phyloP scores from a whole-genome alignment of 2,797 vertebrate species.

The Phataginus tetradactyla region DNA sequence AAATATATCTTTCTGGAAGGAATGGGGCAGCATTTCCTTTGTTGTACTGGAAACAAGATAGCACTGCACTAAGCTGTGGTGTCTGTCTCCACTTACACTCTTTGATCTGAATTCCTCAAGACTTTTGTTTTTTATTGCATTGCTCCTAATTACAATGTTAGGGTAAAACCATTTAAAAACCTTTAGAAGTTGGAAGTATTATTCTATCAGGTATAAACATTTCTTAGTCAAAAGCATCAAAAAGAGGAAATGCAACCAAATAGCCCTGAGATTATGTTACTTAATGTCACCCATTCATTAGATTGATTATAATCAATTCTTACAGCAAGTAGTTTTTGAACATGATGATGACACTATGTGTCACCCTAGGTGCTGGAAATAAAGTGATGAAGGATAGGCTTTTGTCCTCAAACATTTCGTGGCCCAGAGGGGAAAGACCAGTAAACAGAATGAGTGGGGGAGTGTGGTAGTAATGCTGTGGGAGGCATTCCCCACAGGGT shows the following conservation, averaged over 20 bases:
- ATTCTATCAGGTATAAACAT: background rate
- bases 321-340: background rate
- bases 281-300: background rate
- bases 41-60: background rate
- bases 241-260: background rate
- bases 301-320: background rate
- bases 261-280: background rate
- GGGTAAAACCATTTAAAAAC: background rate
- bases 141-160: background rate
- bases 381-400: background rate
- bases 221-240: background rate
- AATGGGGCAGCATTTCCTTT: background rate
- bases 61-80: background rate
- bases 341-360: rapidly evolving
- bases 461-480: rapidly evolving
- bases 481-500: background rate
- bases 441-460: background rate
- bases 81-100: background rate
- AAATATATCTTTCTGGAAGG: slow-evolving; percentile 3
- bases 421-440: background rate
- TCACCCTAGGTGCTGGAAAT: background rate
- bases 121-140: background rate
- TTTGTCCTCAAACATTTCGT: background rate
- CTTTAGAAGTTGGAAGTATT: background rate
- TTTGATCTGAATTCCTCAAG: background rate